Base-by-base conservation (phyloP, 1,140 invertebrate species). In the Archivesica marissinica region DNA sequence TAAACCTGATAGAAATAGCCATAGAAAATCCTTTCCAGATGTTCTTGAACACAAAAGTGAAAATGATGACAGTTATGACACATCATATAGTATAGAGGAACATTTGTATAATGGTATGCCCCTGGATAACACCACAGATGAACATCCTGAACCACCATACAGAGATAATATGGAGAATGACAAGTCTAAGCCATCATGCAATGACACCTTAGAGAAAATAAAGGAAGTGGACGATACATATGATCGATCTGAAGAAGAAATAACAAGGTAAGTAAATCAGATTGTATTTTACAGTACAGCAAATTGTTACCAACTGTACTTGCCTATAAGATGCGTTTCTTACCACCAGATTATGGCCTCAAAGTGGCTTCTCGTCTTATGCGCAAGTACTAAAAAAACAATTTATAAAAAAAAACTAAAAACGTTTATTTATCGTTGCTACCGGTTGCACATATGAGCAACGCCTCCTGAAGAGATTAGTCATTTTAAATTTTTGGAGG, bases 11-110 rank as follows among this genome's bases (percentile, higher is more conserved):
- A 44, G 39, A 23, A 23, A 35, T 30, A 41, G 30, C 0, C 47
- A 35, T 9, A 39, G 72, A n/a, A 52, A 76, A 39, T 85, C 82
- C 15, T 28, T 77, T 38, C 78, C 82, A 41, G 68, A 86, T 66
- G 56, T 82, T 3, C 33, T 61, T 20, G 85, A 77, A 72, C 23
- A 70, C 20, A 44, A 70, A n/a, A 70, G 20, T 66, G 61, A 39
- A 66, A 66, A 39, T 66, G 61, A 39, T 17, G 39, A 23, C 9
- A 20, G 44, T 47, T 20, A 47, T 47, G 39, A 72, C 9, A 6
- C 38, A 17, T 13, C 28, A 6, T 64, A 2, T 15, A 64, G 59
- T 64, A 64, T 64, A 7, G 59, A 35, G n/a, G 59, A 64, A 20
- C 59, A 64, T 35, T 35, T 64, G n/a, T 64, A 64, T 64, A 33